A percentile compares a stretch with the other conserved stretches of the same genome.
Conservation (phyloP, 2,797 vertebrate genomes). For the Cephalopachus bancanus region DNA sequence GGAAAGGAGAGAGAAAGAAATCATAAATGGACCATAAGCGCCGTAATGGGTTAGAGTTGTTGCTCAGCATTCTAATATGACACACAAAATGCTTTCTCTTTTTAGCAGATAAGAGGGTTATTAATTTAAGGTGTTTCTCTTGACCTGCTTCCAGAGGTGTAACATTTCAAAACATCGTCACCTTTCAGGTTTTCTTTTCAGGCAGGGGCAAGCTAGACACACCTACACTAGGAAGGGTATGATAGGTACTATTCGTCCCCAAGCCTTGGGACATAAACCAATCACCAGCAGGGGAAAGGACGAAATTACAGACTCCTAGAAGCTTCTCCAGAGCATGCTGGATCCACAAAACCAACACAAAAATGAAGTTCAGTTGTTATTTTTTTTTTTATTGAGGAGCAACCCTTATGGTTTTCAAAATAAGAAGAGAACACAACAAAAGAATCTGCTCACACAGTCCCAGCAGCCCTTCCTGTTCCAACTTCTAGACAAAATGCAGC, state of each 20-base stretch:
- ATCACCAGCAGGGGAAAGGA: slow-evolving; percentile 75
- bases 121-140: slow-evolving; percentile 78
- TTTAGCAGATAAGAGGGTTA: slow-evolving; percentile 80
- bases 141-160: slow-evolving; percentile 71
- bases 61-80: slow-evolving; percentile 83
- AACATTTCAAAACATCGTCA: slow-evolving; percentile 75
- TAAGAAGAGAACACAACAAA: slow-evolving; percentile 68
- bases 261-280: slow-evolving; percentile 71
- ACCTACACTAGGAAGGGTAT: slow-evolving; percentile 41
- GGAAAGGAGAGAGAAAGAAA: slow-evolving; percentile 71
- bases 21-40: slow-evolving; percentile 81
- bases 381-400: slow-evolving; percentile 73
- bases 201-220: slow-evolving; percentile 54
- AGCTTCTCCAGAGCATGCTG: slow-evolving; percentile 66
- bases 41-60: slow-evolving; percentile 79
- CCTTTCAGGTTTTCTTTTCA: slow-evolving; percentile 63
- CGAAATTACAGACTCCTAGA: slow-evolving; percentile 72
- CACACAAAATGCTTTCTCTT: slow-evolving; percentile 77
- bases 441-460: slow-evolving; percentile 54
- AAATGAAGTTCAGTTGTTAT: slow-evolving; percentile 57
- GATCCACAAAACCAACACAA: slow-evolving; percentile 14
- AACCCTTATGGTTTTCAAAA: slow-evolving; percentile 72
- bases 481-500: slow-evolving; percentile 61
- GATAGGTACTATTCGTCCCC: slow-evolving; percentile 48
- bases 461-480: slow-evolving; percentile 23